Evolutionary conservation across 2,797 vertebrate species (phyloP).

Genomic region (Ceryle rudis): DNA sequence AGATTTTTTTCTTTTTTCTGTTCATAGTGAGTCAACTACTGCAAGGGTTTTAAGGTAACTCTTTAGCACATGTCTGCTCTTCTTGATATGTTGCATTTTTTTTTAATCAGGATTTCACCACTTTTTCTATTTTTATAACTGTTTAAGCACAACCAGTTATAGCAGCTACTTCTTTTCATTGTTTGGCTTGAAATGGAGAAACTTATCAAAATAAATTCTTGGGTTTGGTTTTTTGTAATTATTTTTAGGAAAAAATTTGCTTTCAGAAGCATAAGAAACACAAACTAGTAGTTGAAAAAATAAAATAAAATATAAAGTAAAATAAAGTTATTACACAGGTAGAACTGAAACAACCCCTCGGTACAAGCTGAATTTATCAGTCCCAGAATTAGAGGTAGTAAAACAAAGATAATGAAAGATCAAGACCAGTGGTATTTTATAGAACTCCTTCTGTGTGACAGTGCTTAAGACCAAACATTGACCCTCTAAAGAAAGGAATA

Average conservation of each 20-base stretch:
- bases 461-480: background rate
- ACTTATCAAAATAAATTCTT: background rate
- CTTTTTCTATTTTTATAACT: background rate
- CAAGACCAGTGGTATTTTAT: background rate
- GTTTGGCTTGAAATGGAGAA: background rate
- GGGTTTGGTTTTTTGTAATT: background rate
- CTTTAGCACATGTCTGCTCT: background rate
- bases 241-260: background rate
- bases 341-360: background rate
- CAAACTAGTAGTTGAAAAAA: background rate
- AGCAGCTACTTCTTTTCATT: background rate
- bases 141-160: background rate
- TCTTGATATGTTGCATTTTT: background rate
- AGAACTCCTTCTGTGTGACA: background rate
- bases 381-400: background rate
- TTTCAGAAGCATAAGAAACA: background rate
- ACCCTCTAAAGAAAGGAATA: background rate
- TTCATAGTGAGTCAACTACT: background rate
- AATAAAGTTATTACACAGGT: background rate
- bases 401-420: slow-evolving; percentile 10
- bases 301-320: background rate
- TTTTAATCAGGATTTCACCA: background rate
- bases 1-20: background rate
- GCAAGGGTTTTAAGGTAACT: background rate
- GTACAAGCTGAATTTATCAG: background rate